These are phyloP conservation scores for Hipparchia sbordonii DNA, from an alignment of 2,888 invertebrate genomes.

Conservation along the genomic window DNA sequence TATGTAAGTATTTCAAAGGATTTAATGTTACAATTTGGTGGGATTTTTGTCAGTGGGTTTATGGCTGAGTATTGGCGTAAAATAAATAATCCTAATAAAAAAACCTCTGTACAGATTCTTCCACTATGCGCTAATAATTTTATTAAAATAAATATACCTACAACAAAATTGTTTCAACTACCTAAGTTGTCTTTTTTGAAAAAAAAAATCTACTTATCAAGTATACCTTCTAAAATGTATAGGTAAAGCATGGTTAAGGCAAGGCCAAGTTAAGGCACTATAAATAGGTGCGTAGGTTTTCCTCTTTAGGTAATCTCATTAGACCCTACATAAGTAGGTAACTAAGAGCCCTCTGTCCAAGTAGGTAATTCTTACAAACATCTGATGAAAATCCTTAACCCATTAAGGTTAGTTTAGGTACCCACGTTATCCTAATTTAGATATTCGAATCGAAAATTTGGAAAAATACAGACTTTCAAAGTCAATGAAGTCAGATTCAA, in stretches of 20 bases:
- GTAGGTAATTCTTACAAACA: not conserved
- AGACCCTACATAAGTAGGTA: not conserved
- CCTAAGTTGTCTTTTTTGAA: not conserved
- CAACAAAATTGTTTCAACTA: conserved; percentile 2
- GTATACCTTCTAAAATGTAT: not conserved
- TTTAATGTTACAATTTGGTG: conserved; percentile 1
- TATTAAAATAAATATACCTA: not conserved
- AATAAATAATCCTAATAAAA: conserved; percentile 2
- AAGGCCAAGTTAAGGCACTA: conserved; percentile 15
- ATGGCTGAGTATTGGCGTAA: conserved; percentile 15
- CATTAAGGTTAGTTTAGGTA: too few species aligned
- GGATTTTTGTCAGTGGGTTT: conserved; percentile 17
- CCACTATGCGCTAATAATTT: conserved; percentile 6
- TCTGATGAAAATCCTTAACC: not conserved
- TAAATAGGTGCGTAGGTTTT: not conserved
- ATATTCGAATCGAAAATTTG: too few species aligned
- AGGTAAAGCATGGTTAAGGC: not conserved
- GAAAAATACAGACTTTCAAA: too few species aligned
- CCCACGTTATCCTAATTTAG: too few species aligned
- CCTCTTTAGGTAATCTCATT: not conserved
- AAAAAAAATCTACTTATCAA: not conserved
- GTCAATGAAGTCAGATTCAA: too few species aligned
- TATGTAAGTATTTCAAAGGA: too few species aligned
- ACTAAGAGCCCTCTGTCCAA: not conserved
- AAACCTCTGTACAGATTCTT: conserved; percentile 10